These are phyloP conservation scores for Atlantisia rogersi DNA, from an alignment of 2,113 vertebrate species.

Conservation along the genomic window DNA sequence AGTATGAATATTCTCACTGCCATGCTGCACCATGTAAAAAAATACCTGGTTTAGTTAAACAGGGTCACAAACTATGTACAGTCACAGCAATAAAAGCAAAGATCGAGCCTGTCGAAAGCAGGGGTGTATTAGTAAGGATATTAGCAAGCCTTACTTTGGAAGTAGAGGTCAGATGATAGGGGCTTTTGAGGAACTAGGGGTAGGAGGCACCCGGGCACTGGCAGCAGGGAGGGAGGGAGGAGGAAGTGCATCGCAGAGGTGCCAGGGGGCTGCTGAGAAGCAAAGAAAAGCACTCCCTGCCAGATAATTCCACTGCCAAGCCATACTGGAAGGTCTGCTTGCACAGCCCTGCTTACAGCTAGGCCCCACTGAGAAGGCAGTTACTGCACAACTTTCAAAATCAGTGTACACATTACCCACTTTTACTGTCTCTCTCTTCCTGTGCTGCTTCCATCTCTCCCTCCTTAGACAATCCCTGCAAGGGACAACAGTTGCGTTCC, in stretches of 20 bases:
- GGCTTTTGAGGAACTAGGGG: background rate
- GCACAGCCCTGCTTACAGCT: background rate
- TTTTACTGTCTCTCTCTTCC: background rate
- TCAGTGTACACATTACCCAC: accelerated
- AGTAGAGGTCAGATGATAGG: background rate
- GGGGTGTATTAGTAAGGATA: background rate
- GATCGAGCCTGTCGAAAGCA: background rate
- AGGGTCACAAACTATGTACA: background rate
- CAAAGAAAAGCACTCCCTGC: background rate
- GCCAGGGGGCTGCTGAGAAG: background rate
- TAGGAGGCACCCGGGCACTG: background rate
- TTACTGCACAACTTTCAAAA: background rate
- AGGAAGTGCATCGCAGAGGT: accelerated
- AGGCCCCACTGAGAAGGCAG: too few species aligned
- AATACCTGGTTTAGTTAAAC: background rate
- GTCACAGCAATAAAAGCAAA: background rate
- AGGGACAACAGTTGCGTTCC: background rate
- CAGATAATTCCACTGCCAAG: background rate
- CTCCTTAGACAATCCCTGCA: background rate
- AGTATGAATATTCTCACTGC: background rate
- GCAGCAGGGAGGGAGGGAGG: background rate
- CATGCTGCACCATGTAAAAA: background rate
- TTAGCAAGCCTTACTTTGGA: background rate
- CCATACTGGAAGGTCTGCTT: accelerated
- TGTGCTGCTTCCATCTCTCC: background rate